phyloP scores from a whole-genome alignment of 2,888 invertebrate species.

The Saturnia pavonia region DNA sequence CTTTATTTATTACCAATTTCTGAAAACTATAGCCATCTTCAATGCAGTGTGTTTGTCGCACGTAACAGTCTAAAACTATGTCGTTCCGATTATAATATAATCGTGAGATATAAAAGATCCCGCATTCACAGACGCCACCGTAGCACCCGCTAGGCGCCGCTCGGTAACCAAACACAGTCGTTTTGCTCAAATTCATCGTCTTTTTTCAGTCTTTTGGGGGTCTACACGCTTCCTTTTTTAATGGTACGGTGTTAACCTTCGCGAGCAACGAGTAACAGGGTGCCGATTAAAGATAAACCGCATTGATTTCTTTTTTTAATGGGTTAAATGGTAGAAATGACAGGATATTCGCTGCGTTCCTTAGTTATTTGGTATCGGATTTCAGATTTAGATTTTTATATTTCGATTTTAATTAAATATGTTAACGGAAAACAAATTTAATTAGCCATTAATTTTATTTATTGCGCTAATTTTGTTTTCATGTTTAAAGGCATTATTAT shows the following conservation, averaged over 20 bases:
- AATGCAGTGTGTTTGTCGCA: background rate
- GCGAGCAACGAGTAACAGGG: constrained; percentile 77
- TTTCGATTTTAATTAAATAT: background rate
- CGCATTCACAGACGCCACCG: constrained; percentile 77
- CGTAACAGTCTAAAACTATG: background rate
- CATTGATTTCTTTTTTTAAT: constrained; percentile 48
- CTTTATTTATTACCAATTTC: background rate
- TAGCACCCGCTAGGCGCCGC: constrained; percentile 78
- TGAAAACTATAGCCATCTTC: background rate
- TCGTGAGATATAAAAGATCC: constrained; percentile 56
- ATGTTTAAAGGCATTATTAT: background rate
- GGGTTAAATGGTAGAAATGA: constrained; percentile 69
- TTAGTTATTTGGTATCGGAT: constrained; percentile 58
- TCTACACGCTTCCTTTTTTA: constrained; percentile 73
- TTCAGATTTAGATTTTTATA: constrained; percentile 38
- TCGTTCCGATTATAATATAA: background rate
- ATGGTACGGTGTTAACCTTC: constrained; percentile 82
- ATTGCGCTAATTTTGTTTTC: background rate
- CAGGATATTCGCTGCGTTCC: constrained; percentile 64
- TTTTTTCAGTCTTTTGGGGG: constrained; percentile 80
- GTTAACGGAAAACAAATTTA: too few relatives aligned
- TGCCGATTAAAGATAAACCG: constrained; percentile 79
- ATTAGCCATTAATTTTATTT: too few relatives aligned
- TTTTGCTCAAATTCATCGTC: constrained; percentile 60
- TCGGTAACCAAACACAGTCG: constrained; percentile 75